These are phyloP conservation scores for Tetrapedia diversipes DNA, from an alignment of 2,888 invertebrate species.

Conservation along the genomic window DNA sequence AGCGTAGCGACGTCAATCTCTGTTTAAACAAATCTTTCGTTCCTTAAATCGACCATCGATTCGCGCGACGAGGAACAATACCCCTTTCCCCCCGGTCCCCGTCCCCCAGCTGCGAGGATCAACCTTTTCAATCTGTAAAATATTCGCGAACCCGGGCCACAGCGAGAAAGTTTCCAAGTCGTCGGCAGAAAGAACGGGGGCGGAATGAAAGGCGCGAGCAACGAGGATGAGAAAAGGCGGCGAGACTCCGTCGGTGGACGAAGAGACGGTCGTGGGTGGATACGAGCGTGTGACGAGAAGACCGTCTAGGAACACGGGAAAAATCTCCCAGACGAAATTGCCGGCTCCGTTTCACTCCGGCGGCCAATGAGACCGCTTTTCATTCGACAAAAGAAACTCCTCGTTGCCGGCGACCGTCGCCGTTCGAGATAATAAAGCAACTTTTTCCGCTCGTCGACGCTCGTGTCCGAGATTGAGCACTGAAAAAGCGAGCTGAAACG, in stretches of 20 bases:
- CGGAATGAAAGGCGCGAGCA: conserved; percentile 24
- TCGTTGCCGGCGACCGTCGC: conserved; percentile 17
- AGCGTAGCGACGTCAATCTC: background rate
- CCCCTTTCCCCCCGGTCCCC: background rate
- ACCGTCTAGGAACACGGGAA: conserved; percentile 32
- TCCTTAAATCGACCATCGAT: background rate
- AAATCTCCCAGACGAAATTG: conserved; percentile 46
- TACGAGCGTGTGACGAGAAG: conserved; percentile 36
- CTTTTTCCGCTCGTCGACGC: conserved; percentile 10
- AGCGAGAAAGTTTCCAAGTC: conserved; percentile 18
- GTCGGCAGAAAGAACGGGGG: conserved; percentile 11
- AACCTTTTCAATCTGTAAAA: conserved; percentile 24
- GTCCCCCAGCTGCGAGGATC: background rate
- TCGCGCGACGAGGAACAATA: background rate
- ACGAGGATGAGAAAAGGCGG: conserved; percentile 24
- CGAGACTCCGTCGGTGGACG: conserved; percentile 13
- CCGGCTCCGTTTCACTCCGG: conserved; percentile 36
- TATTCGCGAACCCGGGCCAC: conserved; percentile 22
- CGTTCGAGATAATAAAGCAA: conserved; percentile 35
- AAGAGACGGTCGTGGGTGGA: too few species aligned
- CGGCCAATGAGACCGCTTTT: conserved; percentile 38
- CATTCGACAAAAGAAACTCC: conserved; percentile 37
- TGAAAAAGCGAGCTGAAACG: background rate
- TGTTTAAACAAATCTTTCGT: background rate
- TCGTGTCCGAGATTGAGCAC: conserved; percentile 16